Evolutionary conservation across 1,140 invertebrate genomes (phyloP), one percentile per base, ranked within the genome.

Genomic region (Lordiphosa clarofinis): DNA sequence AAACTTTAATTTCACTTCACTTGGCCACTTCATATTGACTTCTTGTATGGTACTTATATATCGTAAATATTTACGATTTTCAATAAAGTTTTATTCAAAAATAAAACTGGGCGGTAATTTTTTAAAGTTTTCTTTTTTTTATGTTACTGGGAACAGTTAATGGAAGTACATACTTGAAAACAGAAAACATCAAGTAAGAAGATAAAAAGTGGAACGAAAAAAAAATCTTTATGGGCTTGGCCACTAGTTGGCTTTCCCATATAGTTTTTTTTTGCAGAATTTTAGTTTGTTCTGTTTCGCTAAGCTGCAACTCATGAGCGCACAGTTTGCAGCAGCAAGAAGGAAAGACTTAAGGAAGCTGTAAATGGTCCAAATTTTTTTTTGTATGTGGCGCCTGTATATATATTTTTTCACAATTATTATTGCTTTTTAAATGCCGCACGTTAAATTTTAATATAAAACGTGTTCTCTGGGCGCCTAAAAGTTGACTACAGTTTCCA

Each of bases 41-140:
- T 63, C 58, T 75, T 81, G 70, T 28, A 28, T 21, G 24, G 24
- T 28, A 28, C 24, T 28, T 28, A 28, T 66, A 47, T 67, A 62
- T 81, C 71, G 75, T 81, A 74, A 81, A 81, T 65, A 75, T 81
- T 75, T 71, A 81, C 76, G 71, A 63, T 66, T 58, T 68, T 59
- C 65, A 68, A 68, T 59, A 68, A 68, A 67, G 35, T 67, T 67
- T 67, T 67, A 67, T 67, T 67, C 31, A 54, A 54, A 39, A 15
- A 39, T 11, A 39, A 15, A 13, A 66, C 42, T 59, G 55, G 33
- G 15, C 33, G 38, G 52, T 43, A 31, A 66, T 59, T 59, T 59
- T 28, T 28, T 7, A 59, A 67, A 67, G 47, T 67, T 50, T 44
- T 56, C 1, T 15, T 1, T 47, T 39, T 43, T 35, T 39, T 40